Conservation (phyloP, 2,888 invertebrate genomes). For the Chymomyza amoena region DNA sequence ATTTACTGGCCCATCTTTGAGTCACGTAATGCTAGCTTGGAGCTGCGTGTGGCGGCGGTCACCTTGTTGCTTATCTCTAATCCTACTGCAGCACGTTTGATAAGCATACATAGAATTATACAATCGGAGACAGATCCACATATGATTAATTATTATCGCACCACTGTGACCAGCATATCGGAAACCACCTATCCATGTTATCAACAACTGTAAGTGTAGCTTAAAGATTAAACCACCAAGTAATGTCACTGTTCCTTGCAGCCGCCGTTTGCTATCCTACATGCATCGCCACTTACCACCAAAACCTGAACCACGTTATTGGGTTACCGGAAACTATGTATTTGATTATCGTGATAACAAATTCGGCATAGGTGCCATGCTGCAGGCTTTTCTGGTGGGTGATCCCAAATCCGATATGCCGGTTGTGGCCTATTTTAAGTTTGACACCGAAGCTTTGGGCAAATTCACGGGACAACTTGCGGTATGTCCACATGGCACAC, state of each 20-base stretch:
- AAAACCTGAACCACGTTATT: constrained; percentile 81
- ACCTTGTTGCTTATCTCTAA: constrained; percentile 83
- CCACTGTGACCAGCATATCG: constrained; percentile 84
- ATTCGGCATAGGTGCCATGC: constrained; percentile 81
- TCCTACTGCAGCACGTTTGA: constrained; percentile 83
- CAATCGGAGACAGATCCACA: constrained; percentile 82
- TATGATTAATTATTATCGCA: constrained; percentile 85
- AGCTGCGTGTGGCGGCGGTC: constrained; percentile 84
- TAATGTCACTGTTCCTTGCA: constrained; percentile 58
- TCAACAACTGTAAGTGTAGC: constrained; percentile 82
- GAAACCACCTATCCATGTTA: constrained; percentile 85
- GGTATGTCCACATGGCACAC: constrained; percentile 46
- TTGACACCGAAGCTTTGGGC: constrained; percentile 81
- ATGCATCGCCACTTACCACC: constrained; percentile 83
- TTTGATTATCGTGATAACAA: constrained; percentile 84
- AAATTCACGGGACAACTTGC: constrained; percentile 82
- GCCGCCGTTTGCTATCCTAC: constrained; percentile 83
- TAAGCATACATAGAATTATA: constrained; percentile 85
- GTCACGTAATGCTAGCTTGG: constrained; percentile 83
- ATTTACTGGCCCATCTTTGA: constrained; percentile 85
- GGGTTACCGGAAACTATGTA: constrained; percentile 86
- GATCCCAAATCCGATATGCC: constrained; percentile 84
- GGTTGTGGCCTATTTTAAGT: constrained; percentile 81
- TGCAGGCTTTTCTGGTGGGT: constrained; percentile 83
- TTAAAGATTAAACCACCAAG: not conserved